Evolutionary conservation across 2,888 invertebrate genomes (phyloP).

Genomic region (Coleophora deauratella): DNA sequence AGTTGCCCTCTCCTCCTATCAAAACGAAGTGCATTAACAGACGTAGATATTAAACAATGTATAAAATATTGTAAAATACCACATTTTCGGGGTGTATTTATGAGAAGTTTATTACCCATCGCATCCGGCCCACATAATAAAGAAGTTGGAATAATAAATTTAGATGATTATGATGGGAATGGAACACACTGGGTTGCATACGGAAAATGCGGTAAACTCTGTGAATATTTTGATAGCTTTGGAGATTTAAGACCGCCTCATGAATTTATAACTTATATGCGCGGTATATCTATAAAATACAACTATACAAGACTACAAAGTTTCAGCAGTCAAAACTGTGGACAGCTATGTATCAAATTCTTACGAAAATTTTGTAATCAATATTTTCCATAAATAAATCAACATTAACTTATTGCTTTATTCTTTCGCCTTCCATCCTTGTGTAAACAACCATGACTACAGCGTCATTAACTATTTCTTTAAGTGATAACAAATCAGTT

Average conservation of each 20-base stretch:
- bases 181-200: slow-evolving; percentile 40
- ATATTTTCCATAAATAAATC: too few species aligned
- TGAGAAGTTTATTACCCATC: too few species aligned
- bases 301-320: slow-evolving; percentile 19
- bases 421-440: too few species aligned
- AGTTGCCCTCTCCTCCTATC: too few species aligned
- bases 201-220: slow-evolving; percentile 22
- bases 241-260: slow-evolving; percentile 30
- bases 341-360: slow-evolving; percentile 10
- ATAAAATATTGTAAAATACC: too few species aligned
- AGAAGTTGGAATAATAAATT: slow-evolving; percentile 19
- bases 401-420: too few species aligned
- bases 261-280: slow-evolving; percentile 14
- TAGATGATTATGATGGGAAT: slow-evolving; percentile 17
- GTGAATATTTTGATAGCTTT: slow-evolving; percentile 37
- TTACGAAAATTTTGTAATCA: slow-evolving; percentile 3
- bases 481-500: too few species aligned
- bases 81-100: too few species aligned
- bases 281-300: slow-evolving; percentile 23
- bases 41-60: too few species aligned
- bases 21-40: too few species aligned
- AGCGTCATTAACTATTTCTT: too few species aligned
- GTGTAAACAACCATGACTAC: too few species aligned
- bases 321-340: slow-evolving; percentile 5
- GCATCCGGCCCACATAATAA: slow-evolving; percentile 12